A percentile compares a stretch with the other conserved stretches of the same genome.
Conservation (phyloP, 2,797 vertebrate species). For the Aldrovandia affinis region DNA sequence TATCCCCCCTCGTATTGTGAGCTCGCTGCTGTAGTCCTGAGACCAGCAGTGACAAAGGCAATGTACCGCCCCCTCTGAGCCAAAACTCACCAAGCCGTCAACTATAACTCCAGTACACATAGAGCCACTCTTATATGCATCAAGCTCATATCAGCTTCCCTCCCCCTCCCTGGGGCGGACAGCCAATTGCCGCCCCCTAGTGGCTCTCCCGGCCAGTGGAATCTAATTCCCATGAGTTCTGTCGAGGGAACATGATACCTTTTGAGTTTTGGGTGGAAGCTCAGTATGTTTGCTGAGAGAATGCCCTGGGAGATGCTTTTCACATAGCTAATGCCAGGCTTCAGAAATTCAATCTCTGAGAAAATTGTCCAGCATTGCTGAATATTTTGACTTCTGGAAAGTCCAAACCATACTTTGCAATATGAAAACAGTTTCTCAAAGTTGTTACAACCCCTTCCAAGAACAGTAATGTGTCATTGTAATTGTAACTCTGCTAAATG, state of each 20-base stretch:
- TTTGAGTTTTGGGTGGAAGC: background rate
- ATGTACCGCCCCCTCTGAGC: too few species aligned
- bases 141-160: too few species aligned
- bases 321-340: background rate
- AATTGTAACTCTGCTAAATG: too few species aligned
- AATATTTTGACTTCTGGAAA: background rate
- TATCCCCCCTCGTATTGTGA: too few species aligned
- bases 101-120: too few species aligned
- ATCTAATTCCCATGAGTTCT: background rate
- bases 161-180: too few species aligned
- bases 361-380: background rate
- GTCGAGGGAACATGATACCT: background rate
- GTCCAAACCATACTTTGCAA: constrained; percentile 8
- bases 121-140: too few species aligned
- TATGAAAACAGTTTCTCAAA: background rate
- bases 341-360: constrained; percentile 1
- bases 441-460: background rate
- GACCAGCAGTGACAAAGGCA: too few species aligned
- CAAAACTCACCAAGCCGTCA: too few species aligned
- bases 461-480: background rate
- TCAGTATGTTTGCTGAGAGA: background rate
- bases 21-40: too few species aligned
- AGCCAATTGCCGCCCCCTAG: too few species aligned
- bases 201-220: too few species aligned
- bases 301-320: background rate